Percentiles rank a stretch among this genome's conserved stretches.
Evolutionary conservation across 53 echinoderm and acorn worm species (phyloP).

Genomic region (Hippasteria phrygiana): DNA sequence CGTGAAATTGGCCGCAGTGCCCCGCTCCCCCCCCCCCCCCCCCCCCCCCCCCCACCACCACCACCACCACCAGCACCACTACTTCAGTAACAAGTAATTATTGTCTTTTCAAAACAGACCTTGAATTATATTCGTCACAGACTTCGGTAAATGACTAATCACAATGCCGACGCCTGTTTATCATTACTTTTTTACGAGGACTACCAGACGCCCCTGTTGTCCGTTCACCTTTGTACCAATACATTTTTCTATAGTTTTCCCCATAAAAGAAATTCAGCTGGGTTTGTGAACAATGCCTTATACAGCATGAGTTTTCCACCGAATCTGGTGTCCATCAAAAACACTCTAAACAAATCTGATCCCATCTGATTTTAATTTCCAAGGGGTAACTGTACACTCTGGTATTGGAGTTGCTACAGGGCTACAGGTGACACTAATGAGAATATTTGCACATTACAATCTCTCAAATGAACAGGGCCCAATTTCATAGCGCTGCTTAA

Average conservation of each 20-base stretch:
- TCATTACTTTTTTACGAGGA: slow-evolving; percentile 8
- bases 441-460: too few species aligned
- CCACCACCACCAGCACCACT: neutral
- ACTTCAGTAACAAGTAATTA: too few species aligned
- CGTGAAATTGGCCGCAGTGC: slow-evolving; percentile 24
- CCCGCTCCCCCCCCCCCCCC: neutral
- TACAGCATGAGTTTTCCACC: too few species aligned
- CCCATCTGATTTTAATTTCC: too few species aligned
- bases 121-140: slow-evolving; percentile 32
- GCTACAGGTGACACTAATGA: too few species aligned
- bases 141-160: slow-evolving; percentile 5
- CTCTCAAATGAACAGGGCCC: too few species aligned
- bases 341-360: too few species aligned
- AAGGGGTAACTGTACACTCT: too few species aligned
- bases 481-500: too few species aligned
- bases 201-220: neutral
- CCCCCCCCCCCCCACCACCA: neutral
- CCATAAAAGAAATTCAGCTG: neutral
- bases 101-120: neutral
- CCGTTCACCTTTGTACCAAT: neutral
- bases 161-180: slow-evolving; percentile 13
- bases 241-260: neutral
- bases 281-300: neutral
- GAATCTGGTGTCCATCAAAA: too few species aligned
- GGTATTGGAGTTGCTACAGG: too few species aligned